phyloP scores from a whole-genome alignment of 2,113 vertebrate species.

The Promerops cafer region DNA sequence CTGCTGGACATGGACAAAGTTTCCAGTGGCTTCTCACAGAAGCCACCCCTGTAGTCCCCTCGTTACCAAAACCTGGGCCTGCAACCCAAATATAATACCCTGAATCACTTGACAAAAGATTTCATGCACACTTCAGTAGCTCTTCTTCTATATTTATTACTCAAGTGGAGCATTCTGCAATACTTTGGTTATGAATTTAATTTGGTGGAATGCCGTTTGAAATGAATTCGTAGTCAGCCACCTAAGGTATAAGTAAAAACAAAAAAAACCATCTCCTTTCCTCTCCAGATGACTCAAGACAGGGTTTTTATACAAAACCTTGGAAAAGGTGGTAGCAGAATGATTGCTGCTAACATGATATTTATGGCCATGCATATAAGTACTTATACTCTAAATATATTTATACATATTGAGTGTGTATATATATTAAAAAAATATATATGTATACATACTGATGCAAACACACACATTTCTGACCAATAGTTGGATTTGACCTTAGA shows the following conservation, averaged over 20 bases:
- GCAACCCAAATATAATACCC: neutral
- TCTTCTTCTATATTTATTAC: neutral
- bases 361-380: neutral
- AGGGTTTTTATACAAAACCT: neutral
- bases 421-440: neutral
- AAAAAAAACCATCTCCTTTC: neutral
- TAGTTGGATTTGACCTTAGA: neutral
- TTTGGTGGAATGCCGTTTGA: neutral
- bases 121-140: neutral
- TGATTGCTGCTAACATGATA: neutral
- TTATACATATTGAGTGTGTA: neutral
- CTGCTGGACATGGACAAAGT: neutral
- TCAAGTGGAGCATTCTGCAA: neutral
- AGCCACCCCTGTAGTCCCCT: neutral
- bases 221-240: neutral
- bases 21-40: neutral
- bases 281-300: neutral
- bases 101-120: neutral
- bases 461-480: neutral
- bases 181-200: neutral
- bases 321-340: neutral
- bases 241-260: neutral
- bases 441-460: accelerated
- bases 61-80: neutral
- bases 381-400: neutral